A percentile compares a stretch with the other conserved stretches of the same genome.
phyloP scores from a whole-genome alignment of 2,888 invertebrate genomes.

The Eupithecia subumbrata region DNA sequence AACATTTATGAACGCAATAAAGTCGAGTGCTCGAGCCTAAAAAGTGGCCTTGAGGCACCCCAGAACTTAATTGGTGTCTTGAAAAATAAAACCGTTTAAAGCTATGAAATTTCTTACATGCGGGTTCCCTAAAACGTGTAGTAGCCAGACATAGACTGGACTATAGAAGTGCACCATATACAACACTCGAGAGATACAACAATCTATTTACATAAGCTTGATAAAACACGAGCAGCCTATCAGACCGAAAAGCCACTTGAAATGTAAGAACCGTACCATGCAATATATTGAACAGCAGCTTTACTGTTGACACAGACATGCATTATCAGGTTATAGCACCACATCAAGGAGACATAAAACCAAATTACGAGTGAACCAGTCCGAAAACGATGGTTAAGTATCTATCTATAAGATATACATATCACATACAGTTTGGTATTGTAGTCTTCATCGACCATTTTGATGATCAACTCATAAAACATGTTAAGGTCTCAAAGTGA shows the following conservation, averaged over 20 bases:
- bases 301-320: constrained; percentile 14
- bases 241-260: constrained; percentile 35
- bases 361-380: neutral
- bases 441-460: neutral
- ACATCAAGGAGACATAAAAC: neutral
- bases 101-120: neutral
- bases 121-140: neutral
- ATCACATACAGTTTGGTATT: neutral
- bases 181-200: constrained; percentile 3
- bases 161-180: neutral
- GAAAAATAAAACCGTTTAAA: constrained; percentile 18
- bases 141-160: neutral
- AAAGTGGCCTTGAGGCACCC: constrained; percentile 39
- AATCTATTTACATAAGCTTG: constrained; percentile 4
- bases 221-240: constrained; percentile 32
- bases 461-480: neutral
- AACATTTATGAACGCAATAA: constrained; percentile 41
- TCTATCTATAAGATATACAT: neutral
- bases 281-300: constrained; percentile 19
- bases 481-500: neutral
- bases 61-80: constrained; percentile 33
- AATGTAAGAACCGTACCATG: constrained; percentile 27
- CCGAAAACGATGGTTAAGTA: constrained; percentile 4
- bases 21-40: constrained; percentile 40
- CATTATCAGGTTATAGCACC: constrained; percentile 11